Base-by-base conservation (phyloP, 2,113 vertebrate genomes). In the Rhinogobius similis region DNA sequence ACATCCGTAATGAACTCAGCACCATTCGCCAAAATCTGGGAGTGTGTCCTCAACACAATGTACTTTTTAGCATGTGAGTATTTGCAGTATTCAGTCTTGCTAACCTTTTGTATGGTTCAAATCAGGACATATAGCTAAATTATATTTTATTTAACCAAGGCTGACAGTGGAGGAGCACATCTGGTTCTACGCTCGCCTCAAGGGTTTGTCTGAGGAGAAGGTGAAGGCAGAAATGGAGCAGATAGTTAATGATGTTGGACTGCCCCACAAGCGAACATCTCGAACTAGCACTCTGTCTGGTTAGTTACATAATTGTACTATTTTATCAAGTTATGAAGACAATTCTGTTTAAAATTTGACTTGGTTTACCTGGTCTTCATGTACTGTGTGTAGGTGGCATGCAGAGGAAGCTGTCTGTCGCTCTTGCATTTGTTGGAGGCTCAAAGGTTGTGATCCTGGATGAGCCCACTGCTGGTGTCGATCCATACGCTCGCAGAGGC, bases 361-460 rank as follows among this genome's bases (percentile, higher is more conserved):
- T n/a, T 66, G 24, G 9, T 21, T 21, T 20, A 21, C 46, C 18
- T n/a, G 20, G 2, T 26, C 10, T 48, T 10, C 8, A 1, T 65
- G 1, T 68, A 68, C 55, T 79, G 43, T 86, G 67, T 71, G 8
- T 29, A 99, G 98, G 98, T 65, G 98, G 98, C 67, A 99, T 98
- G 97, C 96, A 99, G 86, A 94, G 98, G 79, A 99, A 99, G 76
- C 92, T 99, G 52, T 99, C 97, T 0, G 96, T 99, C 53, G 98
- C 98, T 0, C 85, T 99, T 90, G 98, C 98, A 0, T 99, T 99
- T 82, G 98, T 99, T 0, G 98, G 98, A 0, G 98, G 98, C 24
- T 99, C 98, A 62, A 98, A 96, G 75, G 97, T 99, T 52, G 96
- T 99, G 71, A 99, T 99, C 86, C 90, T 99, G 83, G 98, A 99